These are phyloP conservation scores for Galerucella calmariensis DNA, from an alignment of 2,888 invertebrate species.

Conservation along the genomic window DNA sequence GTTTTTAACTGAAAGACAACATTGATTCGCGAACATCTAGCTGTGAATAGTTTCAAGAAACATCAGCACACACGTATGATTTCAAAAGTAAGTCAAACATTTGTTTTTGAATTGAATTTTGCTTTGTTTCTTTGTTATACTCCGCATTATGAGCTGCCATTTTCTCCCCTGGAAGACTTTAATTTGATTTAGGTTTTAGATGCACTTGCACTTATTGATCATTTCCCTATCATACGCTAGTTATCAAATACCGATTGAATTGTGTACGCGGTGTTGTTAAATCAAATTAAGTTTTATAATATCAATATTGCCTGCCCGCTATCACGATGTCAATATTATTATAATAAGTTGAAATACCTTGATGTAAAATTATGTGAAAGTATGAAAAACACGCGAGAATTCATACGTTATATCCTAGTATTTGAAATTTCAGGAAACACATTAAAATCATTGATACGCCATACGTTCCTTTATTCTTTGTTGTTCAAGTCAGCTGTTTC, in stretches of 20 bases:
- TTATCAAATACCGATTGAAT: slow-evolving; percentile 1
- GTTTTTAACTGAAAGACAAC: slow-evolving; percentile 49
- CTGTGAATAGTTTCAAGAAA: slow-evolving; percentile 49
- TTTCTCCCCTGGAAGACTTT: slow-evolving; percentile 50
- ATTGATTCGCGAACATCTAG: slow-evolving; percentile 54
- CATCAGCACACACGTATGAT: slow-evolving; percentile 55
- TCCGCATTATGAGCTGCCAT: slow-evolving; percentile 56
- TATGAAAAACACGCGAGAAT: neutral
- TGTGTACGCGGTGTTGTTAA: slow-evolving; percentile 16
- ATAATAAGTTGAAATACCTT: slow-evolving; percentile 4
- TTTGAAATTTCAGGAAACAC: slow-evolving; percentile 8
- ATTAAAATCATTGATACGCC: slow-evolving; percentile 39
- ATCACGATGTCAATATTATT: slow-evolving; percentile 28
- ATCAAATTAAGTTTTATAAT: slow-evolving; percentile 17
- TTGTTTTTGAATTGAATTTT: slow-evolving; percentile 41
- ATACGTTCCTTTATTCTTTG: slow-evolving; percentile 54
- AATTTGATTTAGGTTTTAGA: slow-evolving; percentile 32
- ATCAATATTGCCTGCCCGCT: slow-evolving; percentile 11
- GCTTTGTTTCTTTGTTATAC: slow-evolving; percentile 54
- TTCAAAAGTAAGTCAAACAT: slow-evolving; percentile 54
- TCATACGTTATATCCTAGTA: neutral
- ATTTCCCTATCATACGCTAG: neutral
- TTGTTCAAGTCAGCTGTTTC: slow-evolving; percentile 66
- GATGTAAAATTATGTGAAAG: neutral
- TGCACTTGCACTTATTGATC: slow-evolving; percentile 19